A percentile compares a stretch with the other conserved stretches of the same genome.
Evolutionary conservation across 2,797 vertebrate genomes (phyloP).

Genomic region (Oreonectes daqikongensis): DNA sequence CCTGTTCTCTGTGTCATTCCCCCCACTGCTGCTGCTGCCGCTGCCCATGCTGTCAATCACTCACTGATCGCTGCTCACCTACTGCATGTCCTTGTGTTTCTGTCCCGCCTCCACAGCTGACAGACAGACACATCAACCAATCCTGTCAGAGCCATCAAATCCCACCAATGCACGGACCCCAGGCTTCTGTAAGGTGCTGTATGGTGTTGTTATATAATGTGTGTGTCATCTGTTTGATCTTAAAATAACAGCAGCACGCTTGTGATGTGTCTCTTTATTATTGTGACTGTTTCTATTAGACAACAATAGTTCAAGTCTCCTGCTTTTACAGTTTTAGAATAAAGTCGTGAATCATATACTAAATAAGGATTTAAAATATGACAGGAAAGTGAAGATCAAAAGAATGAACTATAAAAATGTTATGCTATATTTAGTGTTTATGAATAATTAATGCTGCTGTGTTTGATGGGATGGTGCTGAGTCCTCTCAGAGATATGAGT

Average conservation of each 20-base stretch:
- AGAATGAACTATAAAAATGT: background rate
- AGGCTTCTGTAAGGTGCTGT: background rate
- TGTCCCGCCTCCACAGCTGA: constrained; percentile 61
- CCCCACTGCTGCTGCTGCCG: constrained; percentile 69
- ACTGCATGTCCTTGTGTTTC: constrained; percentile 53
- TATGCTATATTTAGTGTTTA: background rate
- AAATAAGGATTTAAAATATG: too few species aligned
- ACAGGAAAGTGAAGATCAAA: too few species aligned
- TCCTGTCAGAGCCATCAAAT: constrained; percentile 52
- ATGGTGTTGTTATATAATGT: background rate
- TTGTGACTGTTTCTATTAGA: too few species aligned
- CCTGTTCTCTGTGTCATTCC: constrained; percentile 61
- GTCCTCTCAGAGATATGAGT: constrained; percentile 29
- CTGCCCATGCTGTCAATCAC: constrained; percentile 70
- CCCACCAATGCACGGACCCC: constrained; percentile 3
- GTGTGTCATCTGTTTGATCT: background rate
- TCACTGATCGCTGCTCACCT: constrained; percentile 48
- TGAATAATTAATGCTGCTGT: constrained; percentile 27
- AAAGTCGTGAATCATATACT: too few species aligned
- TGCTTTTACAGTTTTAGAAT: too few species aligned
- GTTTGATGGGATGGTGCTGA: background rate
- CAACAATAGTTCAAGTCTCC: too few species aligned
- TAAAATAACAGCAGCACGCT: too few species aligned
- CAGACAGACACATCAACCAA: constrained; percentile 58
- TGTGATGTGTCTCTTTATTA: too few species aligned